Evolutionary conservation across 2,888 invertebrate species (phyloP), one percentile per base, ranked within the genome.

Genomic region (Polyploca ridens): DNA sequence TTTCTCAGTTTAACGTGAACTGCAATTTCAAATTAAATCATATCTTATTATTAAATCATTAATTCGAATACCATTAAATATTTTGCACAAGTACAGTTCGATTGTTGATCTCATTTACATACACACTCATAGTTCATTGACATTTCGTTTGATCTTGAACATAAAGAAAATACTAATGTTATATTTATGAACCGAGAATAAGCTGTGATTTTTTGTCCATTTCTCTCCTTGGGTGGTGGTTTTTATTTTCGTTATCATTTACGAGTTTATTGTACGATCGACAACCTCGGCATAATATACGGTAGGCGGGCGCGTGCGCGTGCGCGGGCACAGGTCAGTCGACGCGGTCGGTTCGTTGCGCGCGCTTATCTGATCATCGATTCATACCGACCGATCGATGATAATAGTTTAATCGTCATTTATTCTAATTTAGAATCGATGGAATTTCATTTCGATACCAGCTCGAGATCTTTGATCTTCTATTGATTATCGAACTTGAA

Each of bases 211-310:
- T 83, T 86, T 82, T 81, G 70, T 82, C 79, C 71, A 77, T 82
- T 82, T 87, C 79, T 74, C 87, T 80, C 81, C 88, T 85, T 87
- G 88, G 87, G 90, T 86, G 89, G 84, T 83, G 79, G 58, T 85
- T 86, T 88, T 91, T 91, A 91, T 93, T 93, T 93, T 90, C 73
- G 90, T 90, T 91, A 91, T 89, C 88, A 90, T 88, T 87, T 64
- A 77, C 84, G 83, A 80, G 83, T 78, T 84, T 87, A 87, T 87
- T 85, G 83, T 84, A 78, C 78, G 72, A 76, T 82, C 78, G 82
- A 74, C 80, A 76, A 69, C 71, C 27, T 79, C 82, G 79, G 80
- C 87, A 87, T 82, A n/a, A 84, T 87, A 89, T 83, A 79, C 74
- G 73, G 67, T 76, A 75, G 75, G 70, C 58, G 68, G 78, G 75